These are phyloP conservation scores for Sylvicola cinctus DNA, from an alignment of 2,888 invertebrate genomes.

Conservation along the genomic window DNA sequence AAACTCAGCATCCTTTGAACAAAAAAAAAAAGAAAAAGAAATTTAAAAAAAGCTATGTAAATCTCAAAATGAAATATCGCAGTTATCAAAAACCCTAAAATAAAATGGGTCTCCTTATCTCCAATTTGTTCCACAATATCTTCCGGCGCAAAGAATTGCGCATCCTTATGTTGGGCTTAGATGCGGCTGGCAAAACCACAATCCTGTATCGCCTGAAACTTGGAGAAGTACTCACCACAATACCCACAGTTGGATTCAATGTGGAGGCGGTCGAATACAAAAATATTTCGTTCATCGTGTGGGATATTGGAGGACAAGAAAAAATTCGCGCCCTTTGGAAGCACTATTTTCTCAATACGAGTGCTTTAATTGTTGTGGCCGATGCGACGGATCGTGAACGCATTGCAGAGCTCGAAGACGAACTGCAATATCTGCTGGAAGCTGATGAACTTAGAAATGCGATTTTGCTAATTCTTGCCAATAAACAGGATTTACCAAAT, in stretches of 20 bases:
- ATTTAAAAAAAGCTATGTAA: too few species aligned
- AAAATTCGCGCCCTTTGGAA: slow-evolving; percentile 97
- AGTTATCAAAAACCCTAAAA: too few species aligned
- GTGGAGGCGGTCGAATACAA: slow-evolving; percentile 99
- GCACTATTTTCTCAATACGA: slow-evolving; percentile 96
- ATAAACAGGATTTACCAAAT: slow-evolving; percentile 92
- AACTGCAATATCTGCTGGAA: slow-evolving; percentile 79
- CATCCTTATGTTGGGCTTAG: too few species aligned
- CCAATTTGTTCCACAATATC: too few species aligned
- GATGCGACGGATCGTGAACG: slow-evolving; percentile 95
- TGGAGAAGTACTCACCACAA: slow-evolving; percentile 95
- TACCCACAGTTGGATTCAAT: slow-evolving; percentile 97
- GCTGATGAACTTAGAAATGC: slow-evolving; percentile 93
- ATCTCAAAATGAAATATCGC: too few species aligned
- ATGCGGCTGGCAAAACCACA: slow-evolving; percentile 97
- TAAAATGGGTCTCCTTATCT: too few species aligned
- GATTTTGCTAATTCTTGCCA: slow-evolving; percentile 84
- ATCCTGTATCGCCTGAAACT: slow-evolving; percentile 92
- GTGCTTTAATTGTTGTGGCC: slow-evolving; percentile 91
- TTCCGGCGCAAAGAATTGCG: too few species aligned
- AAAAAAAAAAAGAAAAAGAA: too few species aligned
- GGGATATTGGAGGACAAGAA: slow-evolving; percentile 99
- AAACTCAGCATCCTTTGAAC: too few species aligned
- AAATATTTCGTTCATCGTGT: slow-evolving; percentile 97
- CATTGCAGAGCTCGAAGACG: slow-evolving; percentile 79